Conservation (phyloP, 1,140 invertebrate genomes). For the Drosophila subpulchrella region DNA sequence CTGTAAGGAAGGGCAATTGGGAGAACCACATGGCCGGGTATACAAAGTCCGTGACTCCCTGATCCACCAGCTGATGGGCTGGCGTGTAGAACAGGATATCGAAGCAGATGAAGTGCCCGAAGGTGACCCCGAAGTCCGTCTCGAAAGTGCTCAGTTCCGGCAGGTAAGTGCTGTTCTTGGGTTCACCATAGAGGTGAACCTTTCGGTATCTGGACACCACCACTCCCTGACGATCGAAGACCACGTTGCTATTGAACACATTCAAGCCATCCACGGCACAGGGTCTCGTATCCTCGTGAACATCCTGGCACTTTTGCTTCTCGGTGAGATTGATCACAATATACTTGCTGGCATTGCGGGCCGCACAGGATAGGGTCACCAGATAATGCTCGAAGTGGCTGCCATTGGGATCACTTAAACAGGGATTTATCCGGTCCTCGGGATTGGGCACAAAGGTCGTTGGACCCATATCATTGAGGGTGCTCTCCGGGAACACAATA, state of each 20-base stretch:
- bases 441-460: conserved; percentile 61
- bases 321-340: conserved; percentile 91
- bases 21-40: conserved; percentile 91
- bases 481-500: conserved; percentile 92
- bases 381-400: conserved; percentile 46
- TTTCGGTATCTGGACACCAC: conserved; percentile 90
- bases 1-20: conserved; percentile 89
- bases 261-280: conserved; percentile 81
- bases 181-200: conserved; percentile 87
- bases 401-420: conserved; percentile 30
- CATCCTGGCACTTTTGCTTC: conserved; percentile 85
- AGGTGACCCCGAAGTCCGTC: conserved; percentile 93
- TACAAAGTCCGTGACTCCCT: conserved; percentile 88
- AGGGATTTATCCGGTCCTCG: conserved; percentile 34
- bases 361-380: conserved; percentile 65
- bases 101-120: conserved; percentile 92
- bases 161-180: conserved; percentile 57
- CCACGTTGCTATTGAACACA: conserved; percentile 90
- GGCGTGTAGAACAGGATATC: conserved; percentile 91
- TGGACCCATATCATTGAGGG: conserved; percentile 72
- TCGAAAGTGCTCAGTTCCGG: conserved; percentile 87
- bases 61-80: conserved; percentile 39
- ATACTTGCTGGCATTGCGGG: conserved; percentile 79
- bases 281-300: conserved; percentile 71
- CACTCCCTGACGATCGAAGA: conserved; percentile 87